Percentiles rank a stretch among this genome's conserved stretches.
Evolutionary conservation across 2,113 vertebrate genomes (phyloP).

Genomic region (Procavia capensis): DNA sequence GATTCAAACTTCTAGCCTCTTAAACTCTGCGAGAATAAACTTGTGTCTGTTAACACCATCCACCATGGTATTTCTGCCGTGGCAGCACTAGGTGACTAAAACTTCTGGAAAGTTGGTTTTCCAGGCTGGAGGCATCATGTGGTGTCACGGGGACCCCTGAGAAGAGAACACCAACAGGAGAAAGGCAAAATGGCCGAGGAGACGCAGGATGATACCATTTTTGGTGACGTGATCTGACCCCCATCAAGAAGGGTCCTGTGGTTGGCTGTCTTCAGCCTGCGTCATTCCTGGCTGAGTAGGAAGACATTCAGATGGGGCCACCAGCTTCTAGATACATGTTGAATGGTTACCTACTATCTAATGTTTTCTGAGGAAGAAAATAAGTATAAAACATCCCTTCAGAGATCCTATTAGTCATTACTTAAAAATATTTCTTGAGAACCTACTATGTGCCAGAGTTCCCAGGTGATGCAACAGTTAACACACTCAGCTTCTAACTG

Average conservation of each 20-base stretch:
- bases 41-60: no score
- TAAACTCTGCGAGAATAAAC: no score
- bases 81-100: no score
- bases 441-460: not conserved
- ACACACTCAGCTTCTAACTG: no score
- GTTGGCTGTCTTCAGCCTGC: not conserved
- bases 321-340: not conserved
- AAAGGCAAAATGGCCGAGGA: not conserved
- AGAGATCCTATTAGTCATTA: not conserved
- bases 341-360: not conserved
- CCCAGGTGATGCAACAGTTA: not conserved
- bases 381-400: not conserved
- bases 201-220: not conserved
- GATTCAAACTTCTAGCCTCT: no score
- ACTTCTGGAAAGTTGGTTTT: not conserved
- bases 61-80: no score
- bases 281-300: not conserved
- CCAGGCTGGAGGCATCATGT: not conserved
- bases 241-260: not conserved
- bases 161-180: not conserved
- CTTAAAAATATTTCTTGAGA: not conserved
- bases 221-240: not conserved
- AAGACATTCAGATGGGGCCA: not conserved
- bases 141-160: not conserved
- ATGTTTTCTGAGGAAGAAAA: conserved; percentile 3